A percentile compares a stretch with the other conserved stretches of the same genome.
phyloP scores from a whole-genome alignment of 2,797 vertebrate genomes.

The Aeoliscus strigatus region DNA sequence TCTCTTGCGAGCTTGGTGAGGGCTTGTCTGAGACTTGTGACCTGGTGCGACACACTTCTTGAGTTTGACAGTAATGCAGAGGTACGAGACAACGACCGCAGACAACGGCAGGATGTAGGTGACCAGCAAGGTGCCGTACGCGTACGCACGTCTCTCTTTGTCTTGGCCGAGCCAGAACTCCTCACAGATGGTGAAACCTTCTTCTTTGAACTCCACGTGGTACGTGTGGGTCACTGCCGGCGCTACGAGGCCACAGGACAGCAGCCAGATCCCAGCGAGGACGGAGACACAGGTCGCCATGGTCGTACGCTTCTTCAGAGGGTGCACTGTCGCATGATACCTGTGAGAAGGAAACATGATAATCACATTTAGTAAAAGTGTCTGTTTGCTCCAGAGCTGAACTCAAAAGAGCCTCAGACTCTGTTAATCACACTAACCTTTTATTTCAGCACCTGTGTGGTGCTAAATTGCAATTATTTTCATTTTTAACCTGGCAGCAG shows the following conservation, averaged over 20 bases:
- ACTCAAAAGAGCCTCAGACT: too few species aligned
- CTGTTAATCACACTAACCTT: too few species aligned
- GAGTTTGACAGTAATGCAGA: constrained; percentile 82
- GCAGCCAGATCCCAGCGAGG: constrained; percentile 78
- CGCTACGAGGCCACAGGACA: constrained; percentile 77
- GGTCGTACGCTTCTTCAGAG: constrained; percentile 79
- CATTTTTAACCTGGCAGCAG: too few species aligned
- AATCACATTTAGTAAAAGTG: too few species aligned
- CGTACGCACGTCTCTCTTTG: constrained; percentile 73
- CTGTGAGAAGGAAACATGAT: constrained; percentile 45
- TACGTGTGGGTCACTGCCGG: constrained; percentile 82
- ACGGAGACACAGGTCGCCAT: constrained; percentile 70
- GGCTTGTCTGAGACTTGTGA: constrained; percentile 66
- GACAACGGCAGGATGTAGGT: constrained; percentile 83
- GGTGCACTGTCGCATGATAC: constrained; percentile 82
- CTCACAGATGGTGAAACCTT: constrained; percentile 83
- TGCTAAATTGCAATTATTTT: too few species aligned
- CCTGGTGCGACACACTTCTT: constrained; percentile 72
- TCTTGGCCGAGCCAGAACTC: constrained; percentile 83
- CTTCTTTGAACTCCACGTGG: constrained; percentile 79
- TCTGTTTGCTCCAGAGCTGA: too few species aligned
- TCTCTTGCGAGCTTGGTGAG: constrained; percentile 75
- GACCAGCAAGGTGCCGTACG: constrained; percentile 80
- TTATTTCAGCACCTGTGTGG: too few species aligned
- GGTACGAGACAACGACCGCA: constrained; percentile 78